phyloP scores from a whole-genome alignment of 1,140 invertebrate genomes.

The Bombus superbus region DNA sequence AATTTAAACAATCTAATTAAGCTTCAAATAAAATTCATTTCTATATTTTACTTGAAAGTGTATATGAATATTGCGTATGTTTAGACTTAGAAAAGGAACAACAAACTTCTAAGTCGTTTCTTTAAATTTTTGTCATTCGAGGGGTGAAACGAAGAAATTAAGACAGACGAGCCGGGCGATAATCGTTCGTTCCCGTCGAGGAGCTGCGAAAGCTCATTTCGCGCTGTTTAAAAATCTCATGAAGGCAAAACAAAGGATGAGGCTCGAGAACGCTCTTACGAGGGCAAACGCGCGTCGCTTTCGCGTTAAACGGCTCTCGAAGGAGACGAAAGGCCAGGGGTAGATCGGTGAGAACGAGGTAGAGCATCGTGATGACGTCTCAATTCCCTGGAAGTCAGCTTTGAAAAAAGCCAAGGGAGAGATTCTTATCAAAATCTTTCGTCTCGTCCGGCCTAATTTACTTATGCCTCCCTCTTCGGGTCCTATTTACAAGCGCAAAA shows the following conservation, averaged over 20 bases:
- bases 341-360: constrained; percentile 50
- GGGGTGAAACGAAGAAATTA: constrained; percentile 59
- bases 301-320: constrained; percentile 73
- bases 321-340: constrained; percentile 48
- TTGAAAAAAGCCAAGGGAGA: constrained; percentile 74
- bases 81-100: neutral
- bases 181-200: constrained; percentile 71
- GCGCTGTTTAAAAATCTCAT: constrained; percentile 80
- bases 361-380: constrained; percentile 76
- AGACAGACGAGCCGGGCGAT: constrained; percentile 71
- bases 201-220: constrained; percentile 74
- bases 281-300: constrained; percentile 66
- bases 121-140: constrained; percentile 31
- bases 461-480: constrained; percentile 76
- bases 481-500: constrained; percentile 81
- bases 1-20: neutral
- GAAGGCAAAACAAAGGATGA: constrained; percentile 78
- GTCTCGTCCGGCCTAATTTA: constrained; percentile 80
- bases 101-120: neutral
- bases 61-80: neutral
- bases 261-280: constrained; percentile 51
- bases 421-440: constrained; percentile 77
- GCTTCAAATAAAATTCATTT: neutral
- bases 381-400: constrained; percentile 72
- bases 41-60: neutral